Evolutionary conservation across 2,888 invertebrate species (phyloP), one percentile per base, ranked within the genome.

Genomic region (Agrochola lychnidis): DNA sequence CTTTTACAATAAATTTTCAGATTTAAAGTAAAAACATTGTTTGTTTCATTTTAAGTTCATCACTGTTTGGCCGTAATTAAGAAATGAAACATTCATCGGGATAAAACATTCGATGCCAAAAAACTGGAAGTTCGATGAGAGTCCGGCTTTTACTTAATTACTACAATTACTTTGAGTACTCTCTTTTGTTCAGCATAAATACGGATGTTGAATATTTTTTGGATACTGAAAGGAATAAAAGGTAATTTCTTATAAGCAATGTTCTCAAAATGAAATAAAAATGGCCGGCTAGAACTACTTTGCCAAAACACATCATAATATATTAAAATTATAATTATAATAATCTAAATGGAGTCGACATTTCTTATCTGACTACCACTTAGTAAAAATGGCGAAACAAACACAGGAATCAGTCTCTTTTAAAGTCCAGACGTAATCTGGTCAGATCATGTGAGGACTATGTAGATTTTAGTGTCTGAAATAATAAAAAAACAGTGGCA

Each of bases 141-240:
- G 22, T 61, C 30, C 22, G 16, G 69, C 80, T 70, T 80, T 76
- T 76, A 79, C 70, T 70, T 80, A 80, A 80, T 80, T 76, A 80
- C 66, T 62, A 57, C 70, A 80, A 70, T 80, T 57, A 80, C 42
- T 36, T 80, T 57, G 80, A 76, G 80, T 80, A 57, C 63, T 63
- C 48, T 57, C 16, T 67, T 79, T 51, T 70, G 59, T 70, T 68
- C 36, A 22, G 14, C 1, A 36, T 63, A 57, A 74, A 68, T 68
- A 68, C 42, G 30, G 62, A 16, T 48, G 67, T 14, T 73, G 51
- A 36, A 74, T 53, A 62, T 53, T 68, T 30, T 79, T 79, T 68
- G 16, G 25, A 69, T n/a, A 10, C 36, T 56, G 53, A 30, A 76
- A 45, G 10, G 16, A 69, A 76, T 76, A n/a, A 75, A n/a, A 51